Base-by-base conservation (phyloP, 2,797 vertebrate species). In the Anolis apletophallus region DNA sequence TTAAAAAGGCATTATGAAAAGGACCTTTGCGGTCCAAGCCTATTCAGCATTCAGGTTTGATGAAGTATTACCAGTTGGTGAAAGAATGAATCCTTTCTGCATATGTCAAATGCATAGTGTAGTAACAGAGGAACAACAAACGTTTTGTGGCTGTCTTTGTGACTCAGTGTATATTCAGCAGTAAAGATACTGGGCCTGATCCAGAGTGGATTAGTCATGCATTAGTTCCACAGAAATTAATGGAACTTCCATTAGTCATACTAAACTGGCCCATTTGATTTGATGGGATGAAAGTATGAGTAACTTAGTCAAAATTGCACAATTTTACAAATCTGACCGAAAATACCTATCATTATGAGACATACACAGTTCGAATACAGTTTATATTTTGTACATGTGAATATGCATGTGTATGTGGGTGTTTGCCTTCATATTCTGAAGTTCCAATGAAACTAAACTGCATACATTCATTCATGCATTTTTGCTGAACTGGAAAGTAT, bases 161-260 rank as follows among this genome's bases (percentile, higher is more conserved):
- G 84, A 85, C 84, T 79, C 73, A 52, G 52, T 16, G 12, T 46
- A 71, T 79, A 79, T 78, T 85, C 75, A 71, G 64, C 84, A 46
- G 52, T 76, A 76, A 16, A 75, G 82, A 50, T 40, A 12, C 13
- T 46, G 72, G 50, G 74, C 52, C 55, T 16, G 50, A 76, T 76
- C 50, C 50, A 76, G 74, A 32, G 16, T 55, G n/a, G 7, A 54
- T 54, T 76, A 76, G 74, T 76, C 74, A 76, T 76, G 50, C 21
- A n/a, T 32, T 76, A 54, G 74, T 32, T 6, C 23, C 50, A 76
- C 50, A 14, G 23, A 52, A 54, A 54, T 54, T 26, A 54, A 54
- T 76, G 50, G 74, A n/a, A 76, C 14, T 17, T 54, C 14, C 29
- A 14, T 76, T 54, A 17, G 29, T 76, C 74, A 76, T 17, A 76